Percentiles rank a stretch among this genome's conserved stretches.
phyloP scores from a whole-genome alignment of 2,797 vertebrate genomes.

The Melanotaenia pygmaea region DNA sequence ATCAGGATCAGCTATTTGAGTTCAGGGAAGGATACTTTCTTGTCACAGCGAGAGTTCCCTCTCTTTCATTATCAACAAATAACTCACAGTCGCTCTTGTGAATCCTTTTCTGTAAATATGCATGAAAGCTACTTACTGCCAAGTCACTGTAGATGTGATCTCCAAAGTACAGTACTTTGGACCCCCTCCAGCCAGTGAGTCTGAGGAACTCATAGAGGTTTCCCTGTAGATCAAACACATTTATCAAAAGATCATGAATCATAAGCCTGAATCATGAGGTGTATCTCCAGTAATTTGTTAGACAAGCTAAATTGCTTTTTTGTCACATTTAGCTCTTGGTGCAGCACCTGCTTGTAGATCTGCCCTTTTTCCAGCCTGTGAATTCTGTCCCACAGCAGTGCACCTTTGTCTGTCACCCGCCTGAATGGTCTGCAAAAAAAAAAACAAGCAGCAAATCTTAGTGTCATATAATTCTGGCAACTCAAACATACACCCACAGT shows the following conservation, averaged over 20 bases:
- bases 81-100: slow-evolving; percentile 12
- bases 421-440: slow-evolving; percentile 89
- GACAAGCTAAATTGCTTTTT: background rate
- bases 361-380: slow-evolving; percentile 94
- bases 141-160: slow-evolving; percentile 99
- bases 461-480: background rate
- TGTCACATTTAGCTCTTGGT: background rate
- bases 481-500: slow-evolving; percentile 17
- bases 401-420: slow-evolving; percentile 92
- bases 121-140: slow-evolving; percentile 86
- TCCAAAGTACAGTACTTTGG: slow-evolving; percentile 97
- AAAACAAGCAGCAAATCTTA: slow-evolving; percentile 16
- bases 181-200: slow-evolving; percentile 97
- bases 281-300: slow-evolving; percentile 1
- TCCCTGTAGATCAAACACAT: slow-evolving; percentile 82
- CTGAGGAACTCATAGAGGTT: slow-evolving; percentile 98
- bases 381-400: slow-evolving; percentile 96
- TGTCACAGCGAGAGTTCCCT: slow-evolving; percentile 15
- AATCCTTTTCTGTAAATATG: slow-evolving; percentile 21
- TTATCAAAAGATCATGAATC: slow-evolving; percentile 7
- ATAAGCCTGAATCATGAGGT: background rate
- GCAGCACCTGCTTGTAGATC: slow-evolving; percentile 96
- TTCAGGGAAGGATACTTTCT: background rate
- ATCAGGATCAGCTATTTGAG: slow-evolving; percentile 10
- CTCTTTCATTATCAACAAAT: slow-evolving; percentile 11